Base-by-base conservation (phyloP, 2,888 invertebrate genomes). In the Zeuzera pyrina region DNA sequence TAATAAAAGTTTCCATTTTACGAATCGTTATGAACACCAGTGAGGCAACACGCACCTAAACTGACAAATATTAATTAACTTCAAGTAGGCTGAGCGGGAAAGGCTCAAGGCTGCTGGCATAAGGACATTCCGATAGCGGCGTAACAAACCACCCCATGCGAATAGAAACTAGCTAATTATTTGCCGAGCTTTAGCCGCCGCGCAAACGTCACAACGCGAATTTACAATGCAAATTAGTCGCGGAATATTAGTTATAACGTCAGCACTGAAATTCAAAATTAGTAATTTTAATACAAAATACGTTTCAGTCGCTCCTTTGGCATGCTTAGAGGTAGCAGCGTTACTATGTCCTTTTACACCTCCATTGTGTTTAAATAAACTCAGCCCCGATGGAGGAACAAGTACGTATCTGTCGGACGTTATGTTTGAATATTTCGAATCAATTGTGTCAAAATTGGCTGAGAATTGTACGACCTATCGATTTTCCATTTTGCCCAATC, bases 121-220 rank as follows among this genome's bases (percentile, higher is more conserved):
- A 56, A 67, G 64, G 65, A 67, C 69, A 62, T 66, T 64, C 63
- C 66, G 44, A 55, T 51, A 58, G 54, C 49, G 55, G 47, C 30
- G 8, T 25, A 25, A 48, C 53, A 43, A 51, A 47, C 56, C 58
- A 60, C 66, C 67, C 70, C 56, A 47, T 55, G 54, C 67, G 79
- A 78, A 81, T 83, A 78, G 74, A 71, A 81, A 83, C 69, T 76
- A 69, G 78, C 78, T 81, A 81, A 81, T 83, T 83, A 83, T 72
- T 66, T 68, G 59, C 39, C 71, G 68, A 78, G 79, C 83, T 81
- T 83, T 71, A 70, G 60, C 64, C 53, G 60, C 60, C 60, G 60
- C 55, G 63, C 64, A 58, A 71, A 73, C 72, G 78, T 76, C 76
- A 77, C 67, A 61, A 55, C 67, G 67, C 68, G 49, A 78, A 83